These are phyloP conservation scores for Spea bombifrons DNA, from an alignment of 2,113 vertebrate species.

Conservation along the genomic window DNA sequence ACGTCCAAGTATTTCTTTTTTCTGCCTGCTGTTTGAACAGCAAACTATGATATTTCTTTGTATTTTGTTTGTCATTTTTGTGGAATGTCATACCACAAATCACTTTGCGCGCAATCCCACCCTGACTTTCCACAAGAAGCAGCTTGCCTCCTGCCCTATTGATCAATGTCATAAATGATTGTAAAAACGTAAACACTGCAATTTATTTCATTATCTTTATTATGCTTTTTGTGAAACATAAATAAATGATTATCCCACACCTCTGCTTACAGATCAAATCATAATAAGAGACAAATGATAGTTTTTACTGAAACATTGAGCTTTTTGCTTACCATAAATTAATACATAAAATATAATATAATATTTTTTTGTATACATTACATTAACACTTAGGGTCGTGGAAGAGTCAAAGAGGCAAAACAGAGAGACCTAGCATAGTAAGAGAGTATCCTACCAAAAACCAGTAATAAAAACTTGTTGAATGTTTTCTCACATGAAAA, in stretches of 20 bases:
- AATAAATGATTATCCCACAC: not conserved
- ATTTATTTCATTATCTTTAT: constrained; percentile 29
- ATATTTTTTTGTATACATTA: no score
- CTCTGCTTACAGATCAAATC: not conserved
- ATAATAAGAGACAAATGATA: not conserved
- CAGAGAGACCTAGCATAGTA: no score
- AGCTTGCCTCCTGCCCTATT: constrained; percentile 14
- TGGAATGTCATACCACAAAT: constrained; percentile 17
- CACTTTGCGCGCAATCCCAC: constrained; percentile 10
- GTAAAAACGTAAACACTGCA: not conserved
- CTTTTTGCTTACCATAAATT: no score
- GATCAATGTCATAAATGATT: constrained; percentile 33
- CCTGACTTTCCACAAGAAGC: constrained; percentile 17
- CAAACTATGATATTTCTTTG: constrained; percentile 7
- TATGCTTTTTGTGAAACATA: not conserved
- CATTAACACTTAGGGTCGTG: no score
- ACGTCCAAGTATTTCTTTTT: not conserved
- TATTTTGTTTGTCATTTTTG: constrained; percentile 27
- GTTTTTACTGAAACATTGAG: no score
- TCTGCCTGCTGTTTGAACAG: not conserved
- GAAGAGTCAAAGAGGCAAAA: no score
- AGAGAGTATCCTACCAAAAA: no score
- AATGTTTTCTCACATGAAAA: no score
- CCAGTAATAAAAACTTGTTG: no score
- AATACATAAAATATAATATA: no score